Evolutionary conservation across 2,113 vertebrate species (phyloP), one percentile per base, ranked within the genome.

Genomic region (Spilogale gracilis): DNA sequence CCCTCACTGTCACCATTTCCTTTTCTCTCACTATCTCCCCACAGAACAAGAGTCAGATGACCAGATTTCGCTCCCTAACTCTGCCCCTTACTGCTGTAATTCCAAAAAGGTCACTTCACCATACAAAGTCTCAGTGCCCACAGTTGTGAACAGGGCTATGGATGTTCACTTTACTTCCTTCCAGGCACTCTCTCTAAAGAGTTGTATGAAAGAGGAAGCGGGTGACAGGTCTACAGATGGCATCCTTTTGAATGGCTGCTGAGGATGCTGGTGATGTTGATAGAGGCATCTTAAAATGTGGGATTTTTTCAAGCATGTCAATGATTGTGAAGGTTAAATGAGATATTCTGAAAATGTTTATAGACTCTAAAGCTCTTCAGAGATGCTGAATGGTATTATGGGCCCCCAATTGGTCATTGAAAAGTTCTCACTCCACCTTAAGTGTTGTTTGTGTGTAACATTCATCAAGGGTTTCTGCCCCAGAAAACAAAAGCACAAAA

Each of bases 401-500:
- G 21, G 93, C 38, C 21, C 48, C 56, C 74, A 50, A 76, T 32
- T 80, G 89, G 67, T 21, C n/a, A 43, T 65, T 71, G 45, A 16
- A 87, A 63, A 95, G 73, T 89, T 91, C 94, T 96, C 48, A 20
- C 87, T 82, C 58, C 9, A 23, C 50, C 52, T 45, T 56, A 90
- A 93, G 89, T 52, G 63, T 27, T 94, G 63, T 73, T 92, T 96
- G 94, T 95, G 48, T 91, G 9, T 84, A 61, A 60, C 56, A 80
- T 52, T 92, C 85, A 54, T 78, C 63, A 81, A 97, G 92, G 32
- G 88, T 90, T 96, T 96, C 91, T 43, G 94, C 50, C 61, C 56
- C 21, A 38, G 16, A 43, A 54, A 95, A 98, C 83, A 98, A 97
- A 96, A 97, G 74, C 97, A 96, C 92, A 80, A 76, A 94, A 82